Conservation (phyloP, 2,888 invertebrate species). For the Melitaea athalia region DNA sequence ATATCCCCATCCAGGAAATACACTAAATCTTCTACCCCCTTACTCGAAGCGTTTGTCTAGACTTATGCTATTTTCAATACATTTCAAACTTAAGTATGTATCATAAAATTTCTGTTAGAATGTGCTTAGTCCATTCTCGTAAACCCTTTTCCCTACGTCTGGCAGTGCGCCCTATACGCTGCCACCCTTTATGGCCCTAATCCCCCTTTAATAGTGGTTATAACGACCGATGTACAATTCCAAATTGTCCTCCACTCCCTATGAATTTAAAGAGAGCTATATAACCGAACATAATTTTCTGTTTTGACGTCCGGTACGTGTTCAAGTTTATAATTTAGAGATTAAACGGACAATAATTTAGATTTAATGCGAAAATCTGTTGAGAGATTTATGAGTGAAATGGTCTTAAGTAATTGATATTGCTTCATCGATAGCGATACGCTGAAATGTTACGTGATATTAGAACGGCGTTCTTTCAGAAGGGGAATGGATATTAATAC, state of each 20-base stretch:
- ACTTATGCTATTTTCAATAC: constrained; percentile 26
- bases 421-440: background rate
- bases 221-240: constrained; percentile 38
- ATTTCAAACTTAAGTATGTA: constrained; percentile 6
- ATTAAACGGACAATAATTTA: constrained; percentile 20
- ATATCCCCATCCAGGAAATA: constrained; percentile 32
- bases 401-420: constrained; percentile 15
- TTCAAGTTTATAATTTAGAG: constrained; percentile 23
- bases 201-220: constrained; percentile 38
- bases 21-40: constrained; percentile 36
- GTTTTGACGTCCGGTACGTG: constrained; percentile 34
- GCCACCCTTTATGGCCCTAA: constrained; percentile 35
- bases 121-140: constrained; percentile 30
- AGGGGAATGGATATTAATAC: constrained; percentile 15
- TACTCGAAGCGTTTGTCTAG: constrained; percentile 37
- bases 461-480: background rate
- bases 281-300: constrained; percentile 31
- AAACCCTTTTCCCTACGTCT: constrained; percentile 34
- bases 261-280: constrained; percentile 40
- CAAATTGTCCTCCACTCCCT: constrained; percentile 35
- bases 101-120: constrained; percentile 26
- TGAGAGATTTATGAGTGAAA: constrained; percentile 17
- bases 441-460: background rate
- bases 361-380: constrained; percentile 18
- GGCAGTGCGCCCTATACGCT: constrained; percentile 24